A percentile compares a stretch with the other conserved stretches of the same genome.
Conservation (phyloP, 2,888 invertebrate species). For the Phorcus lineatus region DNA sequence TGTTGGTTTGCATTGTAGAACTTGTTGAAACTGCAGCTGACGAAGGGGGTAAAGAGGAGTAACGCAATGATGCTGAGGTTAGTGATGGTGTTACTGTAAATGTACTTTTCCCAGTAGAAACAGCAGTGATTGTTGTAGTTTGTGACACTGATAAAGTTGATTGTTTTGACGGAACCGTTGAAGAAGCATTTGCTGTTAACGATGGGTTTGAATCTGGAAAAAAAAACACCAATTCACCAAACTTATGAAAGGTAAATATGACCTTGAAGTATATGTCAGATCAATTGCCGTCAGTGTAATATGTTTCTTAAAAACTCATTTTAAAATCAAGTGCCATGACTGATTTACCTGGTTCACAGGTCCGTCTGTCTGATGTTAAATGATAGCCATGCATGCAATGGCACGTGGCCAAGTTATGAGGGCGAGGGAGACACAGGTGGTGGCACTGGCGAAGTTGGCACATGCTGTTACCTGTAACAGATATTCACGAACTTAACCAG, state of each 20-base stretch:
- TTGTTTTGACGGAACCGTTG: neutral
- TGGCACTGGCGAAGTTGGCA: slow-evolving; percentile 53
- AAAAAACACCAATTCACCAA: neutral
- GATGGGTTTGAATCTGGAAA: neutral
- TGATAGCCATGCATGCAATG: slow-evolving; percentile 3
- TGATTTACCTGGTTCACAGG: slow-evolving; percentile 12
- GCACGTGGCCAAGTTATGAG: slow-evolving; percentile 37
- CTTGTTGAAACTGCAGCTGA: neutral
- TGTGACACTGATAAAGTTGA: neutral
- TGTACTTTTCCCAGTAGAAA: neutral
- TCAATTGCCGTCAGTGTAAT: too few relatives aligned
- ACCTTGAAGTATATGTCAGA: too few relatives aligned
- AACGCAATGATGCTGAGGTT: neutral
- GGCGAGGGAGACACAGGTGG: slow-evolving; percentile 62
- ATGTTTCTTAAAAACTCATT: too few relatives aligned
- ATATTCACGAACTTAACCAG: neutral
- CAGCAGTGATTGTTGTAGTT: neutral
- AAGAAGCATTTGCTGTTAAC: neutral
- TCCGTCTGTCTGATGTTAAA: neutral
- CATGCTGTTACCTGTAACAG: slow-evolving; percentile 46
- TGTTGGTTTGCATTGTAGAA: too few relatives aligned
- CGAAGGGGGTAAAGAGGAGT: neutral
- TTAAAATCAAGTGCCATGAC: too few relatives aligned
- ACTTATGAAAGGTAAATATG: too few relatives aligned
- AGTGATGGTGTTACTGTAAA: neutral